Evolutionary conservation across 1,140 invertebrate species (phyloP).

Genomic region (Scylla paramamosain): DNA sequence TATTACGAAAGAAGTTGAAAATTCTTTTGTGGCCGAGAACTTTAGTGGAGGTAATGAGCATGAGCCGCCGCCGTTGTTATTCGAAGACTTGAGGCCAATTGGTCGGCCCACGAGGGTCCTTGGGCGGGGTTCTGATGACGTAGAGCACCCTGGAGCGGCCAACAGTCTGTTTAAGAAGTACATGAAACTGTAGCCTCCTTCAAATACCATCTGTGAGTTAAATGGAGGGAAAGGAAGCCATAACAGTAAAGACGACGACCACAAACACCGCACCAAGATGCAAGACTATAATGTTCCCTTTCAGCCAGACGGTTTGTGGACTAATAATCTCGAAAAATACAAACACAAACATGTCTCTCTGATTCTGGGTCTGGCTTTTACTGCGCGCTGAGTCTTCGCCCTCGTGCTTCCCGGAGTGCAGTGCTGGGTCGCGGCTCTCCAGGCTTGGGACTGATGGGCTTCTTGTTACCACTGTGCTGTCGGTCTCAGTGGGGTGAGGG

Average conservation of each 20-base stretch:
- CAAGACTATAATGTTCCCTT: neutral
- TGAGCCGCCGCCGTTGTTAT: neutral
- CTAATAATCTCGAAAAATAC: neutral
- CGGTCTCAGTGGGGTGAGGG: too few relatives aligned
- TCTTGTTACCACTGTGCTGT: too few relatives aligned
- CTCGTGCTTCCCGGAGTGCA: too few relatives aligned
- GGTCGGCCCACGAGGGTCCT: neutral
- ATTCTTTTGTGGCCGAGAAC: neutral
- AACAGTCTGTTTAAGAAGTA: neutral
- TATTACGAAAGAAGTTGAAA: neutral
- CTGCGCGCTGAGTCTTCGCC: too few relatives aligned
- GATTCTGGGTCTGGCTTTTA: too few relatives aligned
- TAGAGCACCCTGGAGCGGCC: neutral
- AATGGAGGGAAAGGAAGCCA: conserved; percentile 1
- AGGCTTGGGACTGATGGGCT: too few relatives aligned
- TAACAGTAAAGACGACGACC: neutral
- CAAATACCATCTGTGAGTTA: conserved; percentile 14
- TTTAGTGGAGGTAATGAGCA: neutral
- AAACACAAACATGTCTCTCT: too few relatives aligned
- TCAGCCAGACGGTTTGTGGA: neutral
- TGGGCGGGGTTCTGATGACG: neutral
- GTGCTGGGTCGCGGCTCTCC: too few relatives aligned
- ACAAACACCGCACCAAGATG: neutral
- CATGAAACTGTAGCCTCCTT: neutral
- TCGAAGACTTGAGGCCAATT: neutral